Evolutionary conservation across 2,113 vertebrate species (phyloP).

Genomic region (Python bivittatus): DNA sequence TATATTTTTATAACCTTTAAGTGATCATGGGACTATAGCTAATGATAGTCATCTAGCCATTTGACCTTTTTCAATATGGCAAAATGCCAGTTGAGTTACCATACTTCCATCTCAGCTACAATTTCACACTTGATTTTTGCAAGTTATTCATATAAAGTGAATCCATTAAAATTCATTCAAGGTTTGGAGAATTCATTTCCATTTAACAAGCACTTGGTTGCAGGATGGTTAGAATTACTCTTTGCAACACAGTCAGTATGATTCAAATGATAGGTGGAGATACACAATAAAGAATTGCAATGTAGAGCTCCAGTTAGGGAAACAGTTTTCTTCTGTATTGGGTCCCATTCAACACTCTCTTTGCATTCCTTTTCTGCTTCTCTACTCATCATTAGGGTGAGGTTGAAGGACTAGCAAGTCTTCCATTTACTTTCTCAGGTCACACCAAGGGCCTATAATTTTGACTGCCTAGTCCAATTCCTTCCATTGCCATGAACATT

Average conservation of each 20-base stretch:
- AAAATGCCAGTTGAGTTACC: slow-evolving; percentile 39
- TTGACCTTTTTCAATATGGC: slow-evolving; percentile 58
- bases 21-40: slow-evolving; percentile 46
- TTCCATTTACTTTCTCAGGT: too few relatives aligned
- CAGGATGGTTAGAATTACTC: neutral
- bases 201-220: slow-evolving; percentile 17
- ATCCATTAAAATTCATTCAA: slow-evolving; percentile 18
- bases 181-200: slow-evolving; percentile 19
- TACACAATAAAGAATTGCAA: neutral
- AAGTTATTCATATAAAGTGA: slow-evolving; percentile 40
- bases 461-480: neutral
- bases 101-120: slow-evolving; percentile 47
- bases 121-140: slow-evolving; percentile 43
- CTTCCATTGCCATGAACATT: neutral
- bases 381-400: too few relatives aligned
- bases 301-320: neutral
- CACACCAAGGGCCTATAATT: too few relatives aligned
- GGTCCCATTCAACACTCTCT: neutral
- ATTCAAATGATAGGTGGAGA: slow-evolving; percentile 34
- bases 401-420: too few relatives aligned
- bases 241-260: neutral
- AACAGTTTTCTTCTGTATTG: neutral
- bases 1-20: slow-evolving; percentile 70
- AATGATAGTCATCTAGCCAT: slow-evolving; percentile 62
- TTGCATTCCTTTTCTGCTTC: neutral